Base-by-base conservation (phyloP, 2,888 invertebrate genomes). In the Aporophyla lueneburgensis region DNA sequence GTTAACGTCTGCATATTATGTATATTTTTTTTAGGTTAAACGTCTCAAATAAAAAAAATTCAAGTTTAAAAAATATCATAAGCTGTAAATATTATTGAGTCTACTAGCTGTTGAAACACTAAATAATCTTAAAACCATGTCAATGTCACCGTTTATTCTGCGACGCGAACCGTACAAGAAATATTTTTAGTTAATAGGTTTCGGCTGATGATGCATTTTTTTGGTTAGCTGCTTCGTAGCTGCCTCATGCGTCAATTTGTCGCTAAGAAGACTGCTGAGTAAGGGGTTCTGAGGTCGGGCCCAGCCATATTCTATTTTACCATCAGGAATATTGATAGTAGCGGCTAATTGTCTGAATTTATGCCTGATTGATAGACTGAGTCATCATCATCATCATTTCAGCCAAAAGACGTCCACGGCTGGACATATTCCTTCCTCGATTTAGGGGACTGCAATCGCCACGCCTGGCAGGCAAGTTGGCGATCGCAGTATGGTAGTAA, bases 121-220 rank as follows among this genome's bases (percentile, higher is more conserved):
- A 71, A 70, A 76, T 76, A 40, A 54, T 71, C 65, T 14, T 16
- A 61, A 40, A 73, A 43, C n/a, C 56, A 66, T 58, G 65, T 69
- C 68, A 69, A 71, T 81, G 81, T 81, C 71, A 51, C 46, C 24
- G 19, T 68, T 27, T 24, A 72, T 69, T 76, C 46, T 9, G 43
- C 21, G 6, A 33, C 58, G 14, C n/a, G 46, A 80, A 71, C 59
- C 49, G 16, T 72, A 70, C 56, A 72, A 63, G 58, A 33, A 27
- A 67, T 81, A 70, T 72, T 76, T 80, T 70, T 61, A 56, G 49
- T 65, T 53, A 43, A 73, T 77, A 51, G 40, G 3, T 66, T 63
- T 76, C 70, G 69, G 61, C 70, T 49, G 73, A 43, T 33, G 14
- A 70, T 69, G 63, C 65, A 68, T 0, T 43, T 73, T 46, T 46